Evolutionary conservation across 2,888 invertebrate species (phyloP), one percentile per base, ranked within the genome.

Genomic region (Diplolepis rosae): DNA sequence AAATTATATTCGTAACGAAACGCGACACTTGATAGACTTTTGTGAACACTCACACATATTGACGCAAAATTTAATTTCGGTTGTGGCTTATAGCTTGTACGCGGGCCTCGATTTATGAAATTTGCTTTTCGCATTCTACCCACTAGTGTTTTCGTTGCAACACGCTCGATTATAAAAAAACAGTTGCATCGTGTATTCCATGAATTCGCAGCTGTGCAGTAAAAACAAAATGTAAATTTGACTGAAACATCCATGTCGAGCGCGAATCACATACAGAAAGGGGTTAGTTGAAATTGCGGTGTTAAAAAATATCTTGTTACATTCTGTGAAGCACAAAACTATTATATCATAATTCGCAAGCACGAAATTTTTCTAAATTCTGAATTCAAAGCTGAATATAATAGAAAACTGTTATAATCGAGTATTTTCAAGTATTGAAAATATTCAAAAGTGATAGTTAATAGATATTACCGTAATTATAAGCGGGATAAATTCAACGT

Each of bases 161-260:
- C 61, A 39, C 27, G 39, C 61, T 61, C 39, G 39, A 61, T 61
- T 61, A 61, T 39, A 42, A 61, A 42, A 61, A 22, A 18, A 48
- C 22, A 48, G 15, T 45, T 7, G 39, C 15, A 27, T 1, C 39
- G 35, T 24, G 35, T 39, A 61, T 39, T 61, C n/a, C n/a, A 61
- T 61, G 39, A 24, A 27, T 61, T 39, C 35, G 22, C 35, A 39
- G 61, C 24, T 39, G 35, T 39, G 39, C 22, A 13, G 35, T 13
- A 39, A 61, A 61, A 61, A 24, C 32, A 56, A 13, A 56, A 56
- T 56, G 22, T 35, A 45, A 45, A 45, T 56, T 56, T 24, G 32
- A 22, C 35, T 22, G 18, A 32, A 13, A 11, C 2, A 11, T 35
- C 13, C 22, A 22, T 13, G 32, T 11, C n/a, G 13, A 56, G 56